These are phyloP conservation scores for Mormyrops attenuatus DNA, from an alignment of 2,797 vertebrate genomes.

Conservation along the genomic window DNA sequence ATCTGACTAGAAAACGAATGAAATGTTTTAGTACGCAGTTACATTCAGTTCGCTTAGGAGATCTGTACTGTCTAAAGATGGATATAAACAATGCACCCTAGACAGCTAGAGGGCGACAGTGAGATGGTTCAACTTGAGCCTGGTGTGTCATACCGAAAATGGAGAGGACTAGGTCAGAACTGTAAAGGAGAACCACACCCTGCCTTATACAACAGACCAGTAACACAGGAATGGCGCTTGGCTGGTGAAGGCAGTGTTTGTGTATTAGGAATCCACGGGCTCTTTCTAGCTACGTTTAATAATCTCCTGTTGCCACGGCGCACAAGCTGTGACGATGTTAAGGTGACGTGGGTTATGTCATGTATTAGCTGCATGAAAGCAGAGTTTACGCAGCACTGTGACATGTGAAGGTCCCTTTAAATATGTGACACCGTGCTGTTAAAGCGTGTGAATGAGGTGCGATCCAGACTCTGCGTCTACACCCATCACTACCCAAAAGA, in stretches of 20 bases:
- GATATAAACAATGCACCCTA: neutral
- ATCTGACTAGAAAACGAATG: neutral
- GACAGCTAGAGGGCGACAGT: conserved; percentile 1
- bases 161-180: neutral
- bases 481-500: neutral
- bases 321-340: neutral
- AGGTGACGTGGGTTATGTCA: neutral
- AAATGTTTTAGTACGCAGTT: neutral
- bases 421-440: neutral
- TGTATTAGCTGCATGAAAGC: neutral
- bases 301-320: neutral
- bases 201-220: neutral
- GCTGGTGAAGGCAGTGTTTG: neutral
- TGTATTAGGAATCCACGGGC: neutral
- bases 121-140: neutral
- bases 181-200: neutral
- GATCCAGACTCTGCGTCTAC: neutral
- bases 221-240: neutral
- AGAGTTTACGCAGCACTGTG: neutral
- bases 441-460: neutral
- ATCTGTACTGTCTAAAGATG: neutral
- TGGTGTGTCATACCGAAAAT: neutral
- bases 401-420: conserved; percentile 3
- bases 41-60: neutral
- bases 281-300: neutral